These are phyloP conservation scores for Lithophane semibrunnea DNA, from an alignment of 2,888 invertebrate genomes.

Conservation along the genomic window DNA sequence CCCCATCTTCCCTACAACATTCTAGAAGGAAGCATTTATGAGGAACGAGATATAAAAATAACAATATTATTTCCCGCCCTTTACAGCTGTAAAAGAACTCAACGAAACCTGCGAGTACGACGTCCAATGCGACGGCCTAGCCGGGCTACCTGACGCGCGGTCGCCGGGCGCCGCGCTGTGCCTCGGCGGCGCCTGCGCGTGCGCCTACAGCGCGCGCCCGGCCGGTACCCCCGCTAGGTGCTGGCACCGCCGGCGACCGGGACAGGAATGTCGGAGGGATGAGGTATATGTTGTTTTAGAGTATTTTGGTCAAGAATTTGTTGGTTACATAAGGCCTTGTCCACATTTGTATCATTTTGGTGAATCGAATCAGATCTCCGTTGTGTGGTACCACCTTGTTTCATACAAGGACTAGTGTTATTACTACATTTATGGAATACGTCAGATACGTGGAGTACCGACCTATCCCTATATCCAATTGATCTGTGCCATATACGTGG, in stretches of 20 bases:
- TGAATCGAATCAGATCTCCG: not conserved
- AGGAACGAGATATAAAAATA: too few relatives aligned
- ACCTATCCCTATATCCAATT: not conserved
- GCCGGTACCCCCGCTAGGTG: slow-evolving; percentile 80
- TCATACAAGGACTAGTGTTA: too few relatives aligned
- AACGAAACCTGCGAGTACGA: slow-evolving; percentile 85
- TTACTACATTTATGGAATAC: too few relatives aligned
- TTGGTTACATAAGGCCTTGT: not conserved
- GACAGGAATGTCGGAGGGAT: slow-evolving; percentile 83
- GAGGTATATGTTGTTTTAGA: slow-evolving; percentile 74
- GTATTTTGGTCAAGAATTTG: not conserved
- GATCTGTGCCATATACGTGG: not conserved
- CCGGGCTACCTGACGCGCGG: slow-evolving; percentile 76
- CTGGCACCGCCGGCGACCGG: slow-evolving; percentile 82
- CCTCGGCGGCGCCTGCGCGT: slow-evolving; percentile 81
- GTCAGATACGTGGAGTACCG: not conserved
- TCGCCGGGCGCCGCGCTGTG: slow-evolving; percentile 84
- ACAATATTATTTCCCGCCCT: not conserved
- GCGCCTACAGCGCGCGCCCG: slow-evolving; percentile 80
- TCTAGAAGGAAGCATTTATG: not conserved
- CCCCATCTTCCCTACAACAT: not conserved
- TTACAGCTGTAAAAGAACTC: slow-evolving; percentile 80
- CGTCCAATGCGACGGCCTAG: slow-evolving; percentile 83
- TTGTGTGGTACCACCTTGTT: too few relatives aligned
- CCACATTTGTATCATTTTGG: not conserved